phyloP scores from a whole-genome alignment of 2,888 invertebrate species.

The Dasysyrphus tricinctus region DNA sequence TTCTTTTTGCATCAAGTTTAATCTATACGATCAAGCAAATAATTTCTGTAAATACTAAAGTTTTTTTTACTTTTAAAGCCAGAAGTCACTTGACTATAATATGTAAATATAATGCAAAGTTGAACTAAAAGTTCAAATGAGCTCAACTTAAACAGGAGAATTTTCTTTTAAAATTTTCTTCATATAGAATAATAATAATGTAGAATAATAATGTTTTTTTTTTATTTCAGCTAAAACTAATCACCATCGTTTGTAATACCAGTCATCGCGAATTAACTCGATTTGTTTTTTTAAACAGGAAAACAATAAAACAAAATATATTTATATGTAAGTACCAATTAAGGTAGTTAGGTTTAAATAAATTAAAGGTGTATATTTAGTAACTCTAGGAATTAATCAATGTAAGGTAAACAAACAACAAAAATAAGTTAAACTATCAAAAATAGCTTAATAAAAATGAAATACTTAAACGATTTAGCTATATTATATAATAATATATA shows the following conservation, averaged over 20 bases:
- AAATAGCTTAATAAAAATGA: slow-evolving; percentile 36
- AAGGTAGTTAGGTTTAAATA: slow-evolving; percentile 71
- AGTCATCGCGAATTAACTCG: slow-evolving; percentile 61
- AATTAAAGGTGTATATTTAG: slow-evolving; percentile 66
- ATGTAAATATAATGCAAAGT: too few species aligned
- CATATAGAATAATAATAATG: too few species aligned
- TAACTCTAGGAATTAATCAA: slow-evolving; percentile 60
- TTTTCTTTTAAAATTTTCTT: too few species aligned
- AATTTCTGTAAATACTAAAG: too few species aligned
- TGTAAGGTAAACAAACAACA: slow-evolving; percentile 50
- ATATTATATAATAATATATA: slow-evolving; percentile 24
- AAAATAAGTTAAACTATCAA: slow-evolving; percentile 42
- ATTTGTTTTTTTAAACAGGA: slow-evolving; percentile 44
- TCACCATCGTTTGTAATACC: slow-evolving; percentile 53
- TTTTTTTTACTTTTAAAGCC: too few species aligned
- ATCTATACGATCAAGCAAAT: too few species aligned
- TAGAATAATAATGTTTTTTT: slow-evolving; percentile 10
- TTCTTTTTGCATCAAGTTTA: too few species aligned
- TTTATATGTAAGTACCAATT: slow-evolving; percentile 59
- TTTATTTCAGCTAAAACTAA: slow-evolving; percentile 63
- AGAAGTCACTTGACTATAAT: too few species aligned
- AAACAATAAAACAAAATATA: slow-evolving; percentile 23
- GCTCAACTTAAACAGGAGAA: too few species aligned
- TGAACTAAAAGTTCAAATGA: too few species aligned
- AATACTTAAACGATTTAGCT: slow-evolving; percentile 61